These are phyloP conservation scores for Sebastes aleutianus DNA, from an alignment of 2,797 vertebrate genomes.

Conservation along the genomic window DNA sequence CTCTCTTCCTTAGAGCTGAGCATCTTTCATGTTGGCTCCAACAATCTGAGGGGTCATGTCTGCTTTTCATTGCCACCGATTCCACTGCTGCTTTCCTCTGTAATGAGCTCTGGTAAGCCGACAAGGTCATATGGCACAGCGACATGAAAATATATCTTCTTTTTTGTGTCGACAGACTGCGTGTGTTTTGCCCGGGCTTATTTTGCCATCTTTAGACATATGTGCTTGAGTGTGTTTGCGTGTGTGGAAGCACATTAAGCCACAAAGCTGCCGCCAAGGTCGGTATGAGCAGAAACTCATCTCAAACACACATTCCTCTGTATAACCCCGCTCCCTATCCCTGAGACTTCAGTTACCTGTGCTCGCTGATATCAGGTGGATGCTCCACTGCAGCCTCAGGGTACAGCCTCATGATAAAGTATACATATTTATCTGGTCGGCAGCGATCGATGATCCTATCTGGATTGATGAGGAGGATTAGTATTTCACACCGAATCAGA, in stretches of 20 bases:
- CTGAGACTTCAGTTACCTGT: slow-evolving; percentile 36
- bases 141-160: slow-evolving; percentile 34
- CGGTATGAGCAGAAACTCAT: slow-evolving; percentile 23
- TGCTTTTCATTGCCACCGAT: slow-evolving; percentile 55
- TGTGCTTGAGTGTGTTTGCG: background rate
- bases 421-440: slow-evolving; percentile 66
- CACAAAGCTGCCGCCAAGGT: slow-evolving; percentile 39
- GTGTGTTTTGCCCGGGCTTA: slow-evolving; percentile 11
- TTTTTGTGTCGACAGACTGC: background rate
- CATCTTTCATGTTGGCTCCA: slow-evolving; percentile 62
- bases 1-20: slow-evolving; percentile 8
- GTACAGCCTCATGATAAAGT: slow-evolving; percentile 52
- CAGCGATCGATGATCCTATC: slow-evolving; percentile 50
- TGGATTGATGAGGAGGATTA: slow-evolving; percentile 71
- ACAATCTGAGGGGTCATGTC: slow-evolving; percentile 69
- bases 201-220: slow-evolving; percentile 7
- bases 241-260: slow-evolving; percentile 14
- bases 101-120: slow-evolving; percentile 69
- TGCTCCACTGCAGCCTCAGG: slow-evolving; percentile 38
- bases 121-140: slow-evolving; percentile 50
- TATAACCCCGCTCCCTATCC: background rate
- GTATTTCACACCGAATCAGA: slow-evolving; percentile 61
- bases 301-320: background rate
- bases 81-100: slow-evolving; percentile 43
- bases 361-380: slow-evolving; percentile 27